Percentiles rank a stretch among this genome's conserved stretches.
Evolutionary conservation across 1,140 invertebrate species (phyloP).

Genomic region (Maconellicoccus hirsutus): DNA sequence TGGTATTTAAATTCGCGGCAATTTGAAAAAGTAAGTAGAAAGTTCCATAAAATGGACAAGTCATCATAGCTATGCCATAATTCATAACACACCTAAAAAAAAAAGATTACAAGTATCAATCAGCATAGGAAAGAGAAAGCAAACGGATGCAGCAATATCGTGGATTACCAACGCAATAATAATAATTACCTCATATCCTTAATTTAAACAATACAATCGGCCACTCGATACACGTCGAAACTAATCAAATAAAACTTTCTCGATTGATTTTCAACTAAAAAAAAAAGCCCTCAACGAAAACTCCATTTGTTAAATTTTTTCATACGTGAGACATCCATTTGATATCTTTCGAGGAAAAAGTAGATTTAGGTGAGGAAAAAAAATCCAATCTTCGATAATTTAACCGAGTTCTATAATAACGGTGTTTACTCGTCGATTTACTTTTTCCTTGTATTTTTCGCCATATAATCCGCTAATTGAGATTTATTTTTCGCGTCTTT

Average conservation of each 20-base stretch:
- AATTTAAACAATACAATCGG: background rate
- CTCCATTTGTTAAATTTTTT: background rate
- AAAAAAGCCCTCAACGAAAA: background rate
- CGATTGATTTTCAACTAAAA: background rate
- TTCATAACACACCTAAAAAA: constrained; percentile 14
- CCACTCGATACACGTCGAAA: background rate
- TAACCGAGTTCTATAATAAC: background rate
- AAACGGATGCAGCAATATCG: constrained; percentile 5
- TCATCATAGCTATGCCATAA: background rate
- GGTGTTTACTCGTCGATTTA: background rate
- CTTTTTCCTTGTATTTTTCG: background rate
- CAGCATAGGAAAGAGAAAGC: constrained; percentile 13
- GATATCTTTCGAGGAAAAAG: background rate
- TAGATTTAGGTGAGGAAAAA: background rate
- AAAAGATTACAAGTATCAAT: constrained; percentile 9
- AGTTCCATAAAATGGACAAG: constrained; percentile 1
- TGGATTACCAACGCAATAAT: background rate
- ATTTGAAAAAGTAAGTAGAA: background rate
- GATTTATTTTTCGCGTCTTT: background rate
- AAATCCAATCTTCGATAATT: background rate
- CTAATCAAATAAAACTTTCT: background rate
- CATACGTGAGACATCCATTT: background rate
- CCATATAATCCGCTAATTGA: background rate
- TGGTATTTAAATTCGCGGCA: background rate
- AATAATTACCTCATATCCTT: constrained; percentile 9